Percentiles rank a stretch among this genome's conserved stretches.
phyloP scores from a whole-genome alignment of 2,888 invertebrate genomes.

The Bimastos eiseni region DNA sequence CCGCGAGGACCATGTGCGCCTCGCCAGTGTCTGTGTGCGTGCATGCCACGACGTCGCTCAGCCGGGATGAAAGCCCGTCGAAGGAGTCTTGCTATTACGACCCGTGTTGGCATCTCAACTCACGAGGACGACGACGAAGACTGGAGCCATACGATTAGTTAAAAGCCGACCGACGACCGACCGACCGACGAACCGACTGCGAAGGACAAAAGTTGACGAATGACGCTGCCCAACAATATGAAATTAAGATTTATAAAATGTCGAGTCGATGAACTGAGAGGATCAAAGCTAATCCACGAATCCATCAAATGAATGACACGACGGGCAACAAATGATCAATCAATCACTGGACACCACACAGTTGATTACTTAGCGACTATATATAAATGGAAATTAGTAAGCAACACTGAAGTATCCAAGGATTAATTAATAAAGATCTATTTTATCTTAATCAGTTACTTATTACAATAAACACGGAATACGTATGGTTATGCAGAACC shows the following conservation, averaged over 20 bases:
- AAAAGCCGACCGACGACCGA: background rate
- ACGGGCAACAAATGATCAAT: background rate
- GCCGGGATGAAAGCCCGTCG: background rate
- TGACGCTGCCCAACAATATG: background rate
- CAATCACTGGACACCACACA: background rate
- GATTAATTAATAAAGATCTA: background rate
- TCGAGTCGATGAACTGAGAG: background rate
- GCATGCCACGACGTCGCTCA: background rate
- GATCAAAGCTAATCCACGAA: background rate
- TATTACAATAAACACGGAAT: no score
- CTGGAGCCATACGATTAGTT: background rate
- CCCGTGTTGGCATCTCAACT: conserved; percentile 13
- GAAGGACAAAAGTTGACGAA: conserved; percentile 13
- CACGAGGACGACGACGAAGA: background rate
- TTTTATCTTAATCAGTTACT: background rate
- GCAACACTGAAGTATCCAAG: background rate
- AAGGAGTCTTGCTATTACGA: background rate
- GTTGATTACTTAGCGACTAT: background rate
- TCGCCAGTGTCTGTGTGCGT: background rate
- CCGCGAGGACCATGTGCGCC: background rate
- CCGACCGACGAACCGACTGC: background rate
- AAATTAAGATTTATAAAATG: background rate
- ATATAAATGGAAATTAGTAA: background rate
- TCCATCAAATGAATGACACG: background rate
- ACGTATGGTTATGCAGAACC: no score